Evolutionary conservation across 2,113 vertebrate genomes (phyloP).

Genomic region (Cavia porcellus): DNA sequence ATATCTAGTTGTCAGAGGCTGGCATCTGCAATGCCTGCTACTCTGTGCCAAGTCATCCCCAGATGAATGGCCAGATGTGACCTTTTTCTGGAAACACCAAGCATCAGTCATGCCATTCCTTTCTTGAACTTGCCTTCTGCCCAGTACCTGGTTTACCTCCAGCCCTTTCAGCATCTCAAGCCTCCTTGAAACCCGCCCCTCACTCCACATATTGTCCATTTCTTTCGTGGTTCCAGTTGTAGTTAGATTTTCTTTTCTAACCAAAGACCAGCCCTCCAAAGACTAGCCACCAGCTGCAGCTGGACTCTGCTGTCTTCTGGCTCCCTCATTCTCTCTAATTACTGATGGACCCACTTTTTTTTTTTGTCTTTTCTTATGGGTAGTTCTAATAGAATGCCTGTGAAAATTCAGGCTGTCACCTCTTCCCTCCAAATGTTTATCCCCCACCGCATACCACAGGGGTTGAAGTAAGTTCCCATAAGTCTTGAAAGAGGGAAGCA

Average conservation of each 20-base stretch:
- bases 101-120: rapidly evolving
- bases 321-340: not conserved
- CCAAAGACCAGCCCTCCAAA: not conserved
- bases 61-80: not conserved
- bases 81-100: not conserved
- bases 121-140: not conserved
- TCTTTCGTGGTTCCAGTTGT: too few relatives aligned
- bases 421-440: not conserved
- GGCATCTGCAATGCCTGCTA: not conserved
- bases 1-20: too few relatives aligned
- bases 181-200: not conserved
- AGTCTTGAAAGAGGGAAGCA: not conserved
- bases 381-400: not conserved
- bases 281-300: not conserved
- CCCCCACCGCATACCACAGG: not conserved
- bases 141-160: not conserved
- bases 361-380: not conserved
- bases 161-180: not conserved
- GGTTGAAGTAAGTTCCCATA: not conserved
- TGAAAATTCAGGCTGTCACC: not conserved
- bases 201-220: not conserved
- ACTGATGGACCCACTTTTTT: not conserved
- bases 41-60: not conserved
- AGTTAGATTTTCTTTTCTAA: not conserved
- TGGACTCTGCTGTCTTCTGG: not conserved